These are phyloP conservation scores for Martes flavigula DNA, from an alignment of 2,797 vertebrate species.

Conservation along the genomic window DNA sequence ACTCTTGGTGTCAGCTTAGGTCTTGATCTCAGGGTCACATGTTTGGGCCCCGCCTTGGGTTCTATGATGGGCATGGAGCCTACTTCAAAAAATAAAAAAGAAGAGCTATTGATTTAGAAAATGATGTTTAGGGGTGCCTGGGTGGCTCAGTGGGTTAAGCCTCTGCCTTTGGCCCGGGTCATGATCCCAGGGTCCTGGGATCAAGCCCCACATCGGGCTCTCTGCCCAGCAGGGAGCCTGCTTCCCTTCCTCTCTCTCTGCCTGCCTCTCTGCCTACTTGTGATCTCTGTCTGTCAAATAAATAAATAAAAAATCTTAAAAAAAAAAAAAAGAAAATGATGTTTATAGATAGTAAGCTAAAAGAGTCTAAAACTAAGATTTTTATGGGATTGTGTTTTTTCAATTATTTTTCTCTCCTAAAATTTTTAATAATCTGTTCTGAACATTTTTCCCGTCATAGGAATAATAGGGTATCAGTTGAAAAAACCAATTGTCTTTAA, in stretches of 20 bases:
- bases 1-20: no score
- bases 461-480: background rate
- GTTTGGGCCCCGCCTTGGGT: background rate
- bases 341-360: background rate
- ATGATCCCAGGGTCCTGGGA: no score
- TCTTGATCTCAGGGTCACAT: background rate
- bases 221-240: no score
- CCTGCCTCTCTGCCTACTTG: no score
- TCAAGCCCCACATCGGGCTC: no score
- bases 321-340: background rate
- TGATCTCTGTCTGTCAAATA: no score
- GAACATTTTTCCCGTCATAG: constrained; percentile 20
- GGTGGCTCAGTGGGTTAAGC: no score
- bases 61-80: background rate
- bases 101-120: background rate
- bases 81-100: background rate
- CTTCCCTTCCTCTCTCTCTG: no score
- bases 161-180: no score
- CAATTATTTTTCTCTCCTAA: background rate
- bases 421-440: background rate
- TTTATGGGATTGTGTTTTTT: constrained; percentile 7
- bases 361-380: constrained; percentile 37
- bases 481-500: constrained; percentile 12
- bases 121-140: background rate
- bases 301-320: no score